phyloP scores from a whole-genome alignment of 2,113 vertebrate genomes.

The Ceratotherium simum region DNA sequence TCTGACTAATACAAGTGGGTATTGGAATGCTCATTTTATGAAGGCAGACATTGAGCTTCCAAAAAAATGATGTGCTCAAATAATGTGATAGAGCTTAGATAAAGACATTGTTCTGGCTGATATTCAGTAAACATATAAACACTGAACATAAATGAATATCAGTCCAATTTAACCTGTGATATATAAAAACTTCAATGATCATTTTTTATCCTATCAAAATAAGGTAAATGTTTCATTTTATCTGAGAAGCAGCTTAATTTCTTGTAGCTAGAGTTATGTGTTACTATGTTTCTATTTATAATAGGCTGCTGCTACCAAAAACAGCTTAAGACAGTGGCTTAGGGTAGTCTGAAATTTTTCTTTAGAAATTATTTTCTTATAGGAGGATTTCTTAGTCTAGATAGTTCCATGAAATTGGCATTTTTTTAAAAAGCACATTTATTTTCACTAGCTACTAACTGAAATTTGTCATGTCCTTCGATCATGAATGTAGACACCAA shows the following conservation, averaged over 20 bases:
- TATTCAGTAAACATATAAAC: background rate
- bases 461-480: background rate
- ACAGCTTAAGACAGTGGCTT: background rate
- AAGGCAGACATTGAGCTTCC: slow-evolving; percentile 21
- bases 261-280: slow-evolving; percentile 21
- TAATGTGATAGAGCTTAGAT: background rate
- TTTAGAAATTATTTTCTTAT: background rate
- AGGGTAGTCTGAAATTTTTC: background rate
- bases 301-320: slow-evolving; percentile 5
- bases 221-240: slow-evolving; percentile 45
- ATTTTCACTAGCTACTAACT: slow-evolving; percentile 13
- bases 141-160: background rate
- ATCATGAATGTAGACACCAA: background rate
- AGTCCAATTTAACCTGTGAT: background rate
- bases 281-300: slow-evolving; percentile 4
- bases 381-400: slow-evolving; percentile 27
- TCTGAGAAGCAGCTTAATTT: slow-evolving; percentile 13
- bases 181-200: background rate
- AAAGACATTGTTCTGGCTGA: background rate
- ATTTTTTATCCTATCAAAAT: slow-evolving; percentile 44
- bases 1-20: background rate
- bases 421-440: slow-evolving; percentile 24
- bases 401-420: background rate
- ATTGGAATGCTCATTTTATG: background rate
- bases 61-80: slow-evolving; percentile 20